These are phyloP conservation scores for Lophius piscatorius DNA, from an alignment of 2,113 vertebrate genomes.

Conservation along the genomic window DNA sequence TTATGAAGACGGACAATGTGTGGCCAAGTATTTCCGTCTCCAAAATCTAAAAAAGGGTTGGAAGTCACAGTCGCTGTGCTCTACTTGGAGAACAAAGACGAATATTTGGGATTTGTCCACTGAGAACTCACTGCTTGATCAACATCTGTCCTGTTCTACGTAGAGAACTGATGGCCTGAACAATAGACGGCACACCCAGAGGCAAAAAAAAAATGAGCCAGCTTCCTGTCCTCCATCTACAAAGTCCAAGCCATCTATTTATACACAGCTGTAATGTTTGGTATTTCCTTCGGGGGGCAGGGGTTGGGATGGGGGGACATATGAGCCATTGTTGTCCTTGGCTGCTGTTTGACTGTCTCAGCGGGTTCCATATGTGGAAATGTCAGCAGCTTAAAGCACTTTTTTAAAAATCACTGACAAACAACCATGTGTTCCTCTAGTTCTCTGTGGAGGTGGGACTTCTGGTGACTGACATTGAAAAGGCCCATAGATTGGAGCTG, in stretches of 20 bases:
- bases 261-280: slow-evolving; percentile 77
- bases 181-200: slow-evolving; percentile 48
- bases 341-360: slow-evolving; percentile 63
- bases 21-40: too few species aligned
- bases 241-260: slow-evolving; percentile 78
- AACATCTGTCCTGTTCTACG: slow-evolving; percentile 13
- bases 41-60: too few species aligned
- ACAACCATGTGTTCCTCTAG: slow-evolving; percentile 23
- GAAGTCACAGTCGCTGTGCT: too few species aligned
- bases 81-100: too few species aligned
- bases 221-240: slow-evolving; percentile 73
- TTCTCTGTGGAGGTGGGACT: slow-evolving; percentile 6
- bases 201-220: slow-evolving; percentile 52
- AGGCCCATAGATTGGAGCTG: not conserved
- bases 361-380: slow-evolving; percentile 50
- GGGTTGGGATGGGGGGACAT: slow-evolving; percentile 14
- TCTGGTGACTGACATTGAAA: not conserved
- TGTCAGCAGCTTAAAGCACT: slow-evolving; percentile 59
- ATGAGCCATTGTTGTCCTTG: slow-evolving; percentile 78
- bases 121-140: slow-evolving; percentile 19
- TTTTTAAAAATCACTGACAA: slow-evolving; percentile 40
- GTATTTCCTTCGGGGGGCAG: slow-evolving; percentile 79
- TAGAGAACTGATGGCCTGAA: slow-evolving; percentile 7
- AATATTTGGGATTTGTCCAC: too few species aligned
- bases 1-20: too few species aligned